A percentile compares a stretch with the other conserved stretches of the same genome.
phyloP scores from a whole-genome alignment of 2,113 vertebrate species.

The Pungitius pungitius region DNA sequence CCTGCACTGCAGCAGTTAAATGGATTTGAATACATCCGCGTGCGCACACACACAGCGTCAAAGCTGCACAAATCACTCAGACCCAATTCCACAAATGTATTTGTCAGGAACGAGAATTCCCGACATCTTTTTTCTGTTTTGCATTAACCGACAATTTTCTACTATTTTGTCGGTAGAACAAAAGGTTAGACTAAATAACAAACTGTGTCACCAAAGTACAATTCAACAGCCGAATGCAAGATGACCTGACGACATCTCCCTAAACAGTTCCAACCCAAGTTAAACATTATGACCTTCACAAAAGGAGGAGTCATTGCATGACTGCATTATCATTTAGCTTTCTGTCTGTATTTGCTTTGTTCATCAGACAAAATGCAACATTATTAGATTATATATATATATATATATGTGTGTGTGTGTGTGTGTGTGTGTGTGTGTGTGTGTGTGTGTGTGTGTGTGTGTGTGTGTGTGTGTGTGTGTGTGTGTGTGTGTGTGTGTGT shows the following conservation, averaged over 20 bases:
- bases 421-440: background rate
- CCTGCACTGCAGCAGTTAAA: slow-evolving; percentile 41
- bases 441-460: slow-evolving; percentile 23
- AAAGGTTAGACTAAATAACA: background rate
- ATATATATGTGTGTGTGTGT: too few species aligned
- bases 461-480: slow-evolving; percentile 20
- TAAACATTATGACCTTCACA: background rate
- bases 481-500: too few species aligned
- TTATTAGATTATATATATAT: background rate
- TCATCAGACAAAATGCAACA: background rate
- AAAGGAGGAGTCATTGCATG: too few species aligned
- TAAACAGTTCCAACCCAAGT: background rate
- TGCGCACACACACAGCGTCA: background rate
- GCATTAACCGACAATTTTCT: background rate
- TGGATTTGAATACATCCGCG: background rate
- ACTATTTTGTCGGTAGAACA: background rate
- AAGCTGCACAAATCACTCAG: slow-evolving; percentile 11
- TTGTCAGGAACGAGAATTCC: background rate
- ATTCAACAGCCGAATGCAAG: background rate
- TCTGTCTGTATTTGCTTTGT: background rate
- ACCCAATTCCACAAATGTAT: slow-evolving; percentile 10
- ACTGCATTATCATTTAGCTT: background rate
- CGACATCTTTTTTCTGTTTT: slow-evolving; percentile 2
- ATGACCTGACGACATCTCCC: background rate
- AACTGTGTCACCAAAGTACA: background rate